These are phyloP conservation scores for Tringa solitaria DNA, from an alignment of 2,113 vertebrate genomes.

Conservation along the genomic window DNA sequence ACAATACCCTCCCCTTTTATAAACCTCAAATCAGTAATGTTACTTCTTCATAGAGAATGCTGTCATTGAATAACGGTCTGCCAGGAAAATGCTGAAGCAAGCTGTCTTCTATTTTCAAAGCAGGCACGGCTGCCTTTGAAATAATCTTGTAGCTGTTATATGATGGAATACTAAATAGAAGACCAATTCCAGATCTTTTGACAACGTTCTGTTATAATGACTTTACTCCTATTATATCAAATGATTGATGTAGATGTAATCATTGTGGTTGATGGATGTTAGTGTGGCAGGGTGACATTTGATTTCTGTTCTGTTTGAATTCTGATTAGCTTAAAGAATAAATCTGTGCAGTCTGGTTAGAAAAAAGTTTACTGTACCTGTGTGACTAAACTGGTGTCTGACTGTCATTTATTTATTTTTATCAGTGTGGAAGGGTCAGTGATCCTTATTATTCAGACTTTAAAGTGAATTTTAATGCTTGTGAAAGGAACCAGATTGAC, in stretches of 20 bases:
- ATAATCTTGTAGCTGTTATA: slow-evolving; percentile 38
- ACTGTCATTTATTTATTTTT: slow-evolving; percentile 50
- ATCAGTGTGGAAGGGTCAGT: slow-evolving; percentile 36
- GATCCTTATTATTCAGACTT: slow-evolving; percentile 36
- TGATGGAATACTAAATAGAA: slow-evolving; percentile 53
- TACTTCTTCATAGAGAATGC: neutral
- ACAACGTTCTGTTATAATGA: slow-evolving; percentile 39
- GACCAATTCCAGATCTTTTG: slow-evolving; percentile 38
- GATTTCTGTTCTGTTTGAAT: slow-evolving; percentile 46
- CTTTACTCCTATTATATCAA: slow-evolving; percentile 46
- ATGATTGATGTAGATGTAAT: slow-evolving; percentile 61
- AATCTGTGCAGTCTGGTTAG: neutral
- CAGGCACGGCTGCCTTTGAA: slow-evolving; percentile 35
- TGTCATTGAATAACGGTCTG: neutral
- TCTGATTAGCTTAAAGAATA: slow-evolving; percentile 31
- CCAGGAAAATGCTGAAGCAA: slow-evolving; percentile 35
- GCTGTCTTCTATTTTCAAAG: slow-evolving; percentile 54
- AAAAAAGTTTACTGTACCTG: slow-evolving; percentile 14
- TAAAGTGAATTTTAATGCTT: slow-evolving; percentile 41
- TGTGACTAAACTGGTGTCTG: slow-evolving; percentile 9
- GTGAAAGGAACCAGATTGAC: slow-evolving; percentile 1
- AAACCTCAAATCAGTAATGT: neutral
- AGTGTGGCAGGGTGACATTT: slow-evolving; percentile 29
- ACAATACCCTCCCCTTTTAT: neutral
- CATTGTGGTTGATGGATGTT: slow-evolving; percentile 38